Base-by-base conservation (phyloP, 2,888 invertebrate species). In the Orchesellides sinensis region DNA sequence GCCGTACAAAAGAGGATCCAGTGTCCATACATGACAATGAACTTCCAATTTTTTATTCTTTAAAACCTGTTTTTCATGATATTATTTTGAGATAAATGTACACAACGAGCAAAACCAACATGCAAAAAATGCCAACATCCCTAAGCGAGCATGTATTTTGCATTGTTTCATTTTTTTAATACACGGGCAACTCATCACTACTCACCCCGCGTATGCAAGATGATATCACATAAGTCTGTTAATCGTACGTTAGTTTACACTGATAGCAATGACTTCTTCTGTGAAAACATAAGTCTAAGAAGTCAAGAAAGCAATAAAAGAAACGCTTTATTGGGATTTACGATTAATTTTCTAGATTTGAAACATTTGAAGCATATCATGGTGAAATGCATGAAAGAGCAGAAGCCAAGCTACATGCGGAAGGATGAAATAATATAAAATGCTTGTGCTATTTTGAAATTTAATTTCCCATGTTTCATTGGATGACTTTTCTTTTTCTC, bases 21-120 rank as follows among this genome's bases (percentile, higher is more conserved):
- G 17, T 27, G 80, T 80, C 73, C 80, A 80, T n/a, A n/a, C n/a
- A n/a, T 80, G 80, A 80, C 80, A 80, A 80, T 80, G 80, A 80
- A 80, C 80, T 80, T 80, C 73, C 72, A 40, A 65, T 52, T 47
- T 66, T 69, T 78, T 80, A n/a, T 35, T 63, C 59, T 47, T 32
- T 32, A 73, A 80, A 80, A 80, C 80, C 73, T 56, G 80, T 80
- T 80, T 68, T 73, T 72, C 79, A 27, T 65, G 47, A n/a, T 35
- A 23, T 23, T 54, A 23, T 49, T 12, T 40, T 40, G n/a, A 40
- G 40, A 40, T 40, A 40, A 10, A 40, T 40, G 40, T n/a, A n/a
- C n/a, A n/a, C 3, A 10, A 21, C 19, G 17, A 49, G 52, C 23
- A 2, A 52, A 52, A 19, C 52, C 52, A 52, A 52, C 3, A 17